Conservation (phyloP, 2,888 invertebrate species). For the Harpalus rufipes region DNA sequence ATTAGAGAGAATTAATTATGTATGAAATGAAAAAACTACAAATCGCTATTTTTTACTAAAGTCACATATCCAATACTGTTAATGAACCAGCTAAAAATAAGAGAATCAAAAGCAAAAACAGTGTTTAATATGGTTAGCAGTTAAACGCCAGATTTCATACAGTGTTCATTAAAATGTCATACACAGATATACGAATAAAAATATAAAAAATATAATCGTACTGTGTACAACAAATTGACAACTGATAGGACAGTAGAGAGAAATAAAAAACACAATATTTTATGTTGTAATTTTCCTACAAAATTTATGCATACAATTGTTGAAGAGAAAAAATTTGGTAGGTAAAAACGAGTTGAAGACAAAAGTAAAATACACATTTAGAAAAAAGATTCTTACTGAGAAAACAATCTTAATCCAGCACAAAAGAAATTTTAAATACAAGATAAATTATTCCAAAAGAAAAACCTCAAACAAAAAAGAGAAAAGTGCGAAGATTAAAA, state of each 20-base stretch:
- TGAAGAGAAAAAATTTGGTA: too few relatives aligned
- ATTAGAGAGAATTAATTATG: not conserved
- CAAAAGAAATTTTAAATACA: conserved; percentile 32
- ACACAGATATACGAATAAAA: not conserved
- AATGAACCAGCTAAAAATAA: not conserved
- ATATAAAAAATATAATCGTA: not conserved
- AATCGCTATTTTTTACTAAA: not conserved
- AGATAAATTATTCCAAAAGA: conserved; percentile 46
- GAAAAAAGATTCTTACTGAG: not conserved
- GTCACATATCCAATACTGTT: not conserved
- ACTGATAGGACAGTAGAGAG: too few relatives aligned
- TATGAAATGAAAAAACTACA: conserved; percentile 3
- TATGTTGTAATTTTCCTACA: too few relatives aligned
- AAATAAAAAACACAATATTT: too few relatives aligned
- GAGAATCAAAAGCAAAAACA: not conserved
- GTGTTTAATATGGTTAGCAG: not conserved
- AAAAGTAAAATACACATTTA: not conserved
- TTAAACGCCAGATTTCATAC: not conserved
- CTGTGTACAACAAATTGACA: not conserved
- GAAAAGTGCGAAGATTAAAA: conserved; percentile 33
- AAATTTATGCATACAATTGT: too few relatives aligned
- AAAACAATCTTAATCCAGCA: not conserved
- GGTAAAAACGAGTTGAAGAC: not conserved
- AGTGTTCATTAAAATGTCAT: not conserved
- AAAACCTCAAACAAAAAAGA: conserved; percentile 41